Evolutionary conservation across 2,888 invertebrate species (phyloP).

Genomic region (Cosmia trapezina): DNA sequence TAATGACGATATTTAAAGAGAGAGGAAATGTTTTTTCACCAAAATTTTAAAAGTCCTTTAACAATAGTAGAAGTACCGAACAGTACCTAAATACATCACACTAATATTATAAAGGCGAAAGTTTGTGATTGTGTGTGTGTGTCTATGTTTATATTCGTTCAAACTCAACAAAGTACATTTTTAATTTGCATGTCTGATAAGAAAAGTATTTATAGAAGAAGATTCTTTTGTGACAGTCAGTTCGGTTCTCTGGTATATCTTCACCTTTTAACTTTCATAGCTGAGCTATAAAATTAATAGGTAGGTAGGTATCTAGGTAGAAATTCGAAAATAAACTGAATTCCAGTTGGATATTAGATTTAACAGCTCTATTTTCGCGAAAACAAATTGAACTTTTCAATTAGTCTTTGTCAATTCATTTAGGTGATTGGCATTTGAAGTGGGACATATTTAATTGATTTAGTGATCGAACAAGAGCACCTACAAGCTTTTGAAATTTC

Average conservation of each 20-base stretch:
- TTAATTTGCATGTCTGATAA: neutral
- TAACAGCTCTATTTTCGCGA: neutral
- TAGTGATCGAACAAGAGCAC: neutral
- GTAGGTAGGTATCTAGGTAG: too few species aligned
- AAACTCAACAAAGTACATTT: too few species aligned
- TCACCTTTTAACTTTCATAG: too few species aligned
- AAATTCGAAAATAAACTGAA: conserved; percentile 8
- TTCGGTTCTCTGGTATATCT: neutral
- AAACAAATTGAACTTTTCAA: conserved; percentile 8
- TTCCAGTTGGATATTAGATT: neutral
- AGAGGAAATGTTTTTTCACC: too few species aligned
- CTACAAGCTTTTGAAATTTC: neutral
- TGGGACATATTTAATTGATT: conserved; percentile 24
- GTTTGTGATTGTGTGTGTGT: too few species aligned
- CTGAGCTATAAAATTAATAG: neutral
- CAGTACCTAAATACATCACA: neutral
- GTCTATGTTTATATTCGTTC: too few species aligned
- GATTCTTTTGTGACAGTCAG: neutral
- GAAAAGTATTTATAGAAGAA: too few species aligned
- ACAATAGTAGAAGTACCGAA: neutral
- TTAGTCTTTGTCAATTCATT: conserved; percentile 23
- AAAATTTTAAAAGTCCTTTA: too few species aligned
- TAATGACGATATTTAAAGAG: too few species aligned
- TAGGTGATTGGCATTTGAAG: conserved; percentile 18
- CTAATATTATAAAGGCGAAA: too few species aligned